These are phyloP conservation scores for Melanostoma scalare DNA, from an alignment of 2,888 invertebrate genomes.

Conservation along the genomic window DNA sequence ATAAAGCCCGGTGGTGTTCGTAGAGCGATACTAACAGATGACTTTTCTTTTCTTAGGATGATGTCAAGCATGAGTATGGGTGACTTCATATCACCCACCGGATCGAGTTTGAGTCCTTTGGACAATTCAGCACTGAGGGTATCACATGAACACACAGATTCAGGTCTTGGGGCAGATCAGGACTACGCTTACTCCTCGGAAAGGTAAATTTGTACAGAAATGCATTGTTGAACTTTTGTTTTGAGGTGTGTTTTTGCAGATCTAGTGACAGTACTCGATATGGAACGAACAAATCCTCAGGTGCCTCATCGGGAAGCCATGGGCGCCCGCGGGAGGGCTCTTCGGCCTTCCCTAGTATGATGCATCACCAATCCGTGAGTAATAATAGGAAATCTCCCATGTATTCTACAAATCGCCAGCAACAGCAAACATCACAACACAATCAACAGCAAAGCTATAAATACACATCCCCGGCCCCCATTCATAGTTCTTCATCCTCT, in stretches of 20 bases:
- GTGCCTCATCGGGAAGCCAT: slow-evolving; percentile 82
- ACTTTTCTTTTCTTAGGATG: slow-evolving; percentile 78
- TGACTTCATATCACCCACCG: slow-evolving; percentile 81
- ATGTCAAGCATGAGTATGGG: slow-evolving; percentile 83
- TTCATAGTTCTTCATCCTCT: slow-evolving; percentile 77
- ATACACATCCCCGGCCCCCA: slow-evolving; percentile 78
- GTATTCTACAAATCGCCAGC: slow-evolving; percentile 78
- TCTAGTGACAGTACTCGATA: slow-evolving; percentile 86
- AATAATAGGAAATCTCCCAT: slow-evolving; percentile 78
- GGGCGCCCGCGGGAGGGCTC: slow-evolving; percentile 79
- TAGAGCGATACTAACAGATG: slow-evolving; percentile 7
- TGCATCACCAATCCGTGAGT: slow-evolving; percentile 82
- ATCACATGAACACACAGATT: slow-evolving; percentile 90
- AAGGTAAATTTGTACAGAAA: slow-evolving; percentile 82
- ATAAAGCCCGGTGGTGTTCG: slow-evolving; percentile 24
- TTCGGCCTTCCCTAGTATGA: slow-evolving; percentile 79
- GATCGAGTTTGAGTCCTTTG: slow-evolving; percentile 81
- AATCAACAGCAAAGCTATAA: slow-evolving; percentile 78
- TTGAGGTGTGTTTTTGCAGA: slow-evolving; percentile 76
- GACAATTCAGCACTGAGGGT: slow-evolving; percentile 83
- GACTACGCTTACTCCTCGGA: slow-evolving; percentile 88
- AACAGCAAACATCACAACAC: slow-evolving; percentile 76
- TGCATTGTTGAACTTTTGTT: background rate
- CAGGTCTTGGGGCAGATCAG: slow-evolving; percentile 89
- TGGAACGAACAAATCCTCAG: slow-evolving; percentile 82